Evolutionary conservation across 2,113 vertebrate species (phyloP).

Genomic region (Tragelaphus strepsiceros): DNA sequence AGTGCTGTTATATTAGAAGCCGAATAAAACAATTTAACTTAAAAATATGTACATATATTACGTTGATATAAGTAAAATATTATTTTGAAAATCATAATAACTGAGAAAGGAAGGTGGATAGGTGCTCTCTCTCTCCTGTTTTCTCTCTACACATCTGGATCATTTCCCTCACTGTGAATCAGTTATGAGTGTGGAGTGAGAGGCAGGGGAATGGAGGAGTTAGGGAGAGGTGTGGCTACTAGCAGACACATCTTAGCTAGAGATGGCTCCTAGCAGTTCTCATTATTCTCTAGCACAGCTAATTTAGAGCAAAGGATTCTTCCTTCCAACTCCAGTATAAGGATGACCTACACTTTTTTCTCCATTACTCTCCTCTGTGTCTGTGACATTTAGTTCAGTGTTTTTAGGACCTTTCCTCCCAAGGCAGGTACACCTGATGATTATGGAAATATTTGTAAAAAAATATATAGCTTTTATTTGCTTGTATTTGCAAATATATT

Average conservation of each 20-base stretch:
- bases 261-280: background rate
- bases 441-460: background rate
- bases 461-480: background rate
- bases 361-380: background rate
- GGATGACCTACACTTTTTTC: background rate
- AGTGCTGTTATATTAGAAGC: background rate
- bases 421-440: background rate
- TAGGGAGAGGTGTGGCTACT: background rate
- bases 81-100: background rate
- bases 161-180: background rate
- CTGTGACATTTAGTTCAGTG: background rate
- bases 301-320: background rate
- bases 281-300: background rate
- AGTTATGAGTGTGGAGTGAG: background rate
- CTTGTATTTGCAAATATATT: background rate
- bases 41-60: background rate
- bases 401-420: background rate
- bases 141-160: background rate
- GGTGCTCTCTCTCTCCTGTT: background rate
- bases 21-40: background rate
- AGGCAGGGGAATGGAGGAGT: background rate
- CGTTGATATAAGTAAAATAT: background rate
- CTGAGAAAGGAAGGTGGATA: background rate
- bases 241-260: background rate
- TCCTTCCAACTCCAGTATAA: background rate